Percentiles rank a stretch among this genome's conserved stretches.
Conservation (phyloP, 2,113 vertebrate genomes). For the Solea senegalensis region DNA sequence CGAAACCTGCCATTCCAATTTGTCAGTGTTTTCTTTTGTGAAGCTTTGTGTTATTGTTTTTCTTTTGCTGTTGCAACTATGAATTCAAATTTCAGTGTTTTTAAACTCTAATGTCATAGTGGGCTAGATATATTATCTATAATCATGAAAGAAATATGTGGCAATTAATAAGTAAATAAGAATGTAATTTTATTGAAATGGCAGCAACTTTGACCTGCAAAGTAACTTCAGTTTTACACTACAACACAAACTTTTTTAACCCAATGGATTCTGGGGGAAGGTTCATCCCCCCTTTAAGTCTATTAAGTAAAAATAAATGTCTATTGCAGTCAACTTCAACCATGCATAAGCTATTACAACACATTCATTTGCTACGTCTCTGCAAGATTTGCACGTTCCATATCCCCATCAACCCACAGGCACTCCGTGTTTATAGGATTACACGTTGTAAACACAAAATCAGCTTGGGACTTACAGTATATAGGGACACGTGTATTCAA, state of each 20-base stretch:
- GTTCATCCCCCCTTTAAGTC: not conserved
- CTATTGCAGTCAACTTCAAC: slow-evolving; percentile 6
- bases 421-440: slow-evolving; percentile 50
- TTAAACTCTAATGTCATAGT: too few species aligned
- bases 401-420: slow-evolving; percentile 28
- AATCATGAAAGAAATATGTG: too few species aligned
- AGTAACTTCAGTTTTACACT: not conserved
- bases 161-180: too few species aligned
- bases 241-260: not conserved
- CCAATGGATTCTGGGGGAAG: slow-evolving; percentile 1
- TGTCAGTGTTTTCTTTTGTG: too few species aligned
- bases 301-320: not conserved
- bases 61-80: too few species aligned
- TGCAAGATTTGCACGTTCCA: slow-evolving; percentile 30
- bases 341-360: not conserved
- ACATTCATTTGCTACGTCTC: not conserved
- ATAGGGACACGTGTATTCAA: slow-evolving; percentile 17
- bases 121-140: too few species aligned
- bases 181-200: too few species aligned
- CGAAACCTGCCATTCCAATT: too few species aligned
- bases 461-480: slow-evolving; percentile 37
- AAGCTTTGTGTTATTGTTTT: too few species aligned
- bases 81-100: too few species aligned
- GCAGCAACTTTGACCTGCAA: too few species aligned
- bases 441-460: slow-evolving; percentile 56